These are phyloP conservation scores for Agrochola litura DNA, from an alignment of 2,888 invertebrate genomes.

Conservation along the genomic window DNA sequence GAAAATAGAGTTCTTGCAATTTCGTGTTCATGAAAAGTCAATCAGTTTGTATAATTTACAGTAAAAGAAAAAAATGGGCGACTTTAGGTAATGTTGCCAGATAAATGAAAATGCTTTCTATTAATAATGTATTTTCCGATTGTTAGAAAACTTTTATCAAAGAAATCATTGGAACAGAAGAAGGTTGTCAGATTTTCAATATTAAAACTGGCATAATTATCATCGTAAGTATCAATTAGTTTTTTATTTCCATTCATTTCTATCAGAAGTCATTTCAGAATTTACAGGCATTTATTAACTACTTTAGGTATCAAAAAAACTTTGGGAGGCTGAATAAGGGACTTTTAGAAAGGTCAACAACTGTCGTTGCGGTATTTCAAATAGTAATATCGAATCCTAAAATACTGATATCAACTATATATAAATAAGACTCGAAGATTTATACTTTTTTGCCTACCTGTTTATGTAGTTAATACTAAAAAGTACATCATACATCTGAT, in stretches of 20 bases:
- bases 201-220: neutral
- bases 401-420: too few relatives aligned
- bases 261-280: neutral
- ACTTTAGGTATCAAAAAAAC: neutral
- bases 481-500: too few relatives aligned
- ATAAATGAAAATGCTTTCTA: neutral
- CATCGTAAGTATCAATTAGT: neutral
- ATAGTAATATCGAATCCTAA: too few relatives aligned
- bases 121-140: too few relatives aligned
- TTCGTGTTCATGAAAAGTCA: too few relatives aligned
- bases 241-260: neutral
- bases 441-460: too few relatives aligned
- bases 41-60: neutral
- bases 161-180: neutral
- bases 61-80: neutral
- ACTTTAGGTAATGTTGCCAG: neutral
- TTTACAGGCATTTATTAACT: neutral
- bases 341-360: slow-evolving; percentile 14
- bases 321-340: slow-evolving; percentile 1
- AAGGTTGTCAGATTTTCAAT: neutral
- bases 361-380: neutral
- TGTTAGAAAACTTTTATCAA: neutral
- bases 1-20: too few relatives aligned
- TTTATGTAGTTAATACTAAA: too few relatives aligned
- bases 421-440: too few relatives aligned